Evolutionary conservation across 2,888 invertebrate genomes (phyloP).

Genomic region (Bombylius discolor): DNA sequence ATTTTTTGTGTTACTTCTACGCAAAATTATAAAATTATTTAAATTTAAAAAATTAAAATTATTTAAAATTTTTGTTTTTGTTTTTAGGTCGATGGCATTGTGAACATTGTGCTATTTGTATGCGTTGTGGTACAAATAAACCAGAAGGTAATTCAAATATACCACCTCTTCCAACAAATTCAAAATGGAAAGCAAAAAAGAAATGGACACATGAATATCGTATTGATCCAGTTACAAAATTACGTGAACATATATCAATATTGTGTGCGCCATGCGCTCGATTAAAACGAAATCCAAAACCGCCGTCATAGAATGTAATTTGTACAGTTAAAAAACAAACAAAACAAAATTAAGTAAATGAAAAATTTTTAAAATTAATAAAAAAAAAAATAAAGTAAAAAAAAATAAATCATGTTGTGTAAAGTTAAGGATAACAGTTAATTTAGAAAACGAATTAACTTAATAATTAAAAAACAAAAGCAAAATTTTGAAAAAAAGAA

Average conservation of each 20-base stretch:
- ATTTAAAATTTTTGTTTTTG: background rate
- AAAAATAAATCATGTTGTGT: no score
- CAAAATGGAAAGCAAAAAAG: constrained; percentile 30
- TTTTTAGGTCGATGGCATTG: constrained; percentile 71
- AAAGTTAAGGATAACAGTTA: no score
- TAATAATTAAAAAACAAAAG: no score
- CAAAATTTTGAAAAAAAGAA: no score
- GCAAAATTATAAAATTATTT: no score
- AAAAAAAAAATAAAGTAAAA: no score
- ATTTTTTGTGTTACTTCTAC: no score
- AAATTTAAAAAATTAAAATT: no score
- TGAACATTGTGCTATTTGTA: constrained; percentile 59
- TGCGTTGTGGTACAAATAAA: constrained; percentile 45
- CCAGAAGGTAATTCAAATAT: constrained; percentile 34
- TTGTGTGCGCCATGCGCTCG: constrained; percentile 44
- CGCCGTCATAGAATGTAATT: background rate
- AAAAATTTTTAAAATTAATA: no score
- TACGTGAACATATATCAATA: constrained; percentile 37
- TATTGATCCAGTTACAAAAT: constrained; percentile 31
- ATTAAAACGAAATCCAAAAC: constrained; percentile 15
- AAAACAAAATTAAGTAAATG: no score
- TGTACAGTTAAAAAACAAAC: no score
- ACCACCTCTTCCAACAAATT: constrained; percentile 26
- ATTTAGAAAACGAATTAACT: no score
- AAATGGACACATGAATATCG: constrained; percentile 34